A percentile compares a stretch with the other conserved stretches of the same genome.
Conservation (phyloP, 1,140 invertebrate genomes). For the Drosophila ogumai region DNA sequence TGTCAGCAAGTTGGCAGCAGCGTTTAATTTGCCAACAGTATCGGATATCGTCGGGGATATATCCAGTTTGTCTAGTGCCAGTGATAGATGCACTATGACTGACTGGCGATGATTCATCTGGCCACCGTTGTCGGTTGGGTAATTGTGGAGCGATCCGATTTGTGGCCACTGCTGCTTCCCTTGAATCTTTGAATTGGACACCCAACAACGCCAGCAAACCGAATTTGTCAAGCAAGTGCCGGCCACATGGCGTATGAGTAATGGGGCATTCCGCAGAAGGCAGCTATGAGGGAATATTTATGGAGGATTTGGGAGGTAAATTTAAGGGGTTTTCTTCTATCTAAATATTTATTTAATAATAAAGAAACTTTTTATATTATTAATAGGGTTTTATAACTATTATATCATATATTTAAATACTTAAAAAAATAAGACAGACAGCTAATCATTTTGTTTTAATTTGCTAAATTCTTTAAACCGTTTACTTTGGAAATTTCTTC, state of each 20-base stretch:
- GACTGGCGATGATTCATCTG: conserved; percentile 43
- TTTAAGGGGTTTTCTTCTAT: no score
- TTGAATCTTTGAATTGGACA: conserved; percentile 45
- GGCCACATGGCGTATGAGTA: conserved; percentile 77
- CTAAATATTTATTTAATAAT: not conserved
- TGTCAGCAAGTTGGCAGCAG: conserved; percentile 74
- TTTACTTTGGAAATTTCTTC: not conserved
- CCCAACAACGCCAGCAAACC: conserved; percentile 3
- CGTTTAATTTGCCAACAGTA: conserved; percentile 58
- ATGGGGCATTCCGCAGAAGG: conserved; percentile 64
- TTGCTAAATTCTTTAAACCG: not conserved
- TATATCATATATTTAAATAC: not conserved
- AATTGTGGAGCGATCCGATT: conserved; percentile 32
- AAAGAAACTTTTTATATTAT: not conserved
- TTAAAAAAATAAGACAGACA: not conserved
- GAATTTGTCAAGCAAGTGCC: conserved; percentile 19
- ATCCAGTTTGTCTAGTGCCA: conserved; percentile 41
- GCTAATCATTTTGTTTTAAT: no score
- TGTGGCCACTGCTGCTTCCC: conserved; percentile 26
- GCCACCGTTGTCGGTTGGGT: conserved; percentile 16
- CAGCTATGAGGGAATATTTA: conserved; percentile 4
- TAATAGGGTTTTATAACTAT: not conserved
- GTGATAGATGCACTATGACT: conserved; percentile 37
- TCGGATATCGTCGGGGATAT: conserved; percentile 35
- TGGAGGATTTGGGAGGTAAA: not conserved